These are phyloP conservation scores for Rhea americana DNA, from an alignment of 2,113 vertebrate species.

Conservation along the genomic window DNA sequence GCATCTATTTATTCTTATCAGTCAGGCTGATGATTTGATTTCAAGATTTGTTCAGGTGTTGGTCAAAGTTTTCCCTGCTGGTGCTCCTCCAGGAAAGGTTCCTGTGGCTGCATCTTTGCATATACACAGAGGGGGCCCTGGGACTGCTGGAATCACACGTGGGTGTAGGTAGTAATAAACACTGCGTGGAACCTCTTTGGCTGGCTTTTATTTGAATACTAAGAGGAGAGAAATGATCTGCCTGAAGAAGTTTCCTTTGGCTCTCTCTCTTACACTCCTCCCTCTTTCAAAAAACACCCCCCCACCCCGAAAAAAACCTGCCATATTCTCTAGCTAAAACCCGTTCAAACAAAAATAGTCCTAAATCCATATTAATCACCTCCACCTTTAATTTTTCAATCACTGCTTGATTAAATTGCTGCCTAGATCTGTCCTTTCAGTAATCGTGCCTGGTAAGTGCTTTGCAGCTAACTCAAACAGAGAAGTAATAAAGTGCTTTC, in stretches of 20 bases:
- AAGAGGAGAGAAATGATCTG: background rate
- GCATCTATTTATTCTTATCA: background rate
- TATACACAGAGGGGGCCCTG: background rate
- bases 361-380: conserved; percentile 45
- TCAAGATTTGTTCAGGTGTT: background rate
- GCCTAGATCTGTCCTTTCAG: conserved; percentile 2
- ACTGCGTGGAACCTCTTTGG: background rate
- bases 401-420: conserved; percentile 65
- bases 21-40: background rate
- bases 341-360: conserved; percentile 21
- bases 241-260: conserved; percentile 1
- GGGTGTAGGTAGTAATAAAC: background rate
- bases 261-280: background rate
- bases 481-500: conserved; percentile 66
- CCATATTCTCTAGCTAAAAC: background rate
- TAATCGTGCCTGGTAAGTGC: background rate
- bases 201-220: conserved; percentile 11
- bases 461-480: conserved; percentile 42
- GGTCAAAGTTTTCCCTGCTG: background rate
- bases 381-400: conserved; percentile 57
- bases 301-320: background rate
- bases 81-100: background rate
- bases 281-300: background rate
- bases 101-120: background rate
- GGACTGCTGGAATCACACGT: background rate